Conservation (phyloP, 2,888 invertebrate species). For the Macropis europaea region DNA sequence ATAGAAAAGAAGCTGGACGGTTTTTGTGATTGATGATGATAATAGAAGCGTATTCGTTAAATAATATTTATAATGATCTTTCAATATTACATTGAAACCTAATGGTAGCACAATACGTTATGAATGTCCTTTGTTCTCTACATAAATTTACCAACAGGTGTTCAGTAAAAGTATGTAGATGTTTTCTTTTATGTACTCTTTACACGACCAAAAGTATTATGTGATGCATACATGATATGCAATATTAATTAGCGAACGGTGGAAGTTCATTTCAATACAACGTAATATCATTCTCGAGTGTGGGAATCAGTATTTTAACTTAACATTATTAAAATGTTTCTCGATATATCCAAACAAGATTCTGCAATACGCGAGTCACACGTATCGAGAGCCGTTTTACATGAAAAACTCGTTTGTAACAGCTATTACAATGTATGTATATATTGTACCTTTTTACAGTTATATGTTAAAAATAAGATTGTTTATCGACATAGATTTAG, state of each 20-base stretch:
- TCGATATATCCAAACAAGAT: not conserved
- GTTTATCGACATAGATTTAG: slow-evolving; percentile 33
- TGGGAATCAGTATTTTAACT: slow-evolving; percentile 30
- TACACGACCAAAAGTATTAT: slow-evolving; percentile 35
- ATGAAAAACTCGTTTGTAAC: slow-evolving; percentile 12
- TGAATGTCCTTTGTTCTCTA: slow-evolving; percentile 16
- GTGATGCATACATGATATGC: slow-evolving; percentile 11
- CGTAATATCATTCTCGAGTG: not conserved
- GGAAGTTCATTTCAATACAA: slow-evolving; percentile 7
- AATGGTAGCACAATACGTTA: slow-evolving; percentile 16
- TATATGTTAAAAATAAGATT: slow-evolving; percentile 27
- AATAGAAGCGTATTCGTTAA: not conserved
- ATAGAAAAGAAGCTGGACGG: slow-evolving; percentile 1
- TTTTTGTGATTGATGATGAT: slow-evolving; percentile 6
- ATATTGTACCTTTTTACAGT: slow-evolving; percentile 38
- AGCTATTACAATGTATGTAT: slow-evolving; percentile 24
- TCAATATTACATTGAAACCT: slow-evolving; percentile 5
- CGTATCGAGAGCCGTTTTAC: slow-evolving; percentile 8
- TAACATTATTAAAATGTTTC: not conserved
- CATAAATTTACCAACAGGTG: slow-evolving; percentile 18
- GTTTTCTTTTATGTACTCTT: slow-evolving; percentile 27
- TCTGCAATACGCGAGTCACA: not conserved
- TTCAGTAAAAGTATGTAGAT: slow-evolving; percentile 27
- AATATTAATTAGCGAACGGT: not conserved
- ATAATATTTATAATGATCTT: slow-evolving; percentile 5